phyloP scores from a whole-genome alignment of 2,888 invertebrate species.

The Hymenopus coronatus region DNA sequence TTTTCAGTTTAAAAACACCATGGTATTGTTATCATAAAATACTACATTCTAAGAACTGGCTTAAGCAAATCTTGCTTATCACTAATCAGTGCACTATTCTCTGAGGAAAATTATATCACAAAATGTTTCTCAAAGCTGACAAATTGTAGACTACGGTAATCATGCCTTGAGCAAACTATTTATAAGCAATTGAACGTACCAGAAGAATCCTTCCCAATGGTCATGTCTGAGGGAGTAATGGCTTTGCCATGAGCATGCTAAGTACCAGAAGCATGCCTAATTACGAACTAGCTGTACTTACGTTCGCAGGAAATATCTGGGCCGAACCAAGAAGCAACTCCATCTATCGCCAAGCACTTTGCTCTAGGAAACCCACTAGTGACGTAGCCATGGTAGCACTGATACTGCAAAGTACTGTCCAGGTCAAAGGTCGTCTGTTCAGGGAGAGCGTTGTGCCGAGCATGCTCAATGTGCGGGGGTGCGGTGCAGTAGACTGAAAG shows the following conservation, averaged over 20 bases:
- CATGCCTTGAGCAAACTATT: too few relatives aligned
- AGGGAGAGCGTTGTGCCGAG: constrained; percentile 81
- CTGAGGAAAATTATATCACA: too few relatives aligned
- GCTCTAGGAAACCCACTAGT: constrained; percentile 89
- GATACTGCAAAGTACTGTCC: constrained; percentile 87
- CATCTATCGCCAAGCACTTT: constrained; percentile 88
- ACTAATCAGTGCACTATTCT: too few relatives aligned
- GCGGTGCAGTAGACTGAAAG: constrained; percentile 68
- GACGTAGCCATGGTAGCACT: constrained; percentile 91
- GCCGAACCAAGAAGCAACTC: constrained; percentile 92
- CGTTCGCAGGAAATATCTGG: constrained; percentile 95
- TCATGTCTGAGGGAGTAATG: too few relatives aligned
- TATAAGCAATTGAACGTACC: too few relatives aligned
- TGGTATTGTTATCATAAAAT: too few relatives aligned
- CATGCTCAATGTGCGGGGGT: constrained; percentile 80
- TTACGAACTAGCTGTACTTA: constrained; percentile 51
- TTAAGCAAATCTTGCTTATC: too few relatives aligned
- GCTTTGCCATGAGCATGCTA: background rate
- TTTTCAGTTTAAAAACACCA: too few relatives aligned
- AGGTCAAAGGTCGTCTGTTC: constrained; percentile 87
- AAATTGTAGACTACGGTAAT: too few relatives aligned
- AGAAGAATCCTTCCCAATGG: too few relatives aligned
- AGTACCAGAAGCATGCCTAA: background rate
- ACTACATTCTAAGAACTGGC: too few relatives aligned
- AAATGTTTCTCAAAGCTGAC: too few relatives aligned